A percentile compares a stretch with the other conserved stretches of the same genome.
Conservation (phyloP, 2,113 vertebrate genomes). For the Condylura cristata region DNA sequence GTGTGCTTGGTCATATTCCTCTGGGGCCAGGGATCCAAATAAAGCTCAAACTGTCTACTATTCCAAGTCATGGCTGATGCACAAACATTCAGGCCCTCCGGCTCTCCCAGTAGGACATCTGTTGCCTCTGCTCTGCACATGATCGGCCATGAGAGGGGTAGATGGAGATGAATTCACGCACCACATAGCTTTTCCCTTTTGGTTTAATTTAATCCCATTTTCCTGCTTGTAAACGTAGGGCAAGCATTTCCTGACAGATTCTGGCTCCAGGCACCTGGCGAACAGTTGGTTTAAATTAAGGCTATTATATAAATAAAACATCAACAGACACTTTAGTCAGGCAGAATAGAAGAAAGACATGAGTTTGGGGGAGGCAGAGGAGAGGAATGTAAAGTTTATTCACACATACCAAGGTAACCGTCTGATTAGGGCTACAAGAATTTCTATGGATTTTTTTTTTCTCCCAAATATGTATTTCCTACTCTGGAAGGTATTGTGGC, state of each 20-base stretch:
- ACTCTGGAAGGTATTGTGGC: background rate
- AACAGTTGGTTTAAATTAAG: conserved; percentile 37
- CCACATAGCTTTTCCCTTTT: background rate
- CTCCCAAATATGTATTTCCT: background rate
- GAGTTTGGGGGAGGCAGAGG: background rate
- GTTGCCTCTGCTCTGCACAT: background rate
- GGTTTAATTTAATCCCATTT: conserved; percentile 25
- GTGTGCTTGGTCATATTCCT: background rate
- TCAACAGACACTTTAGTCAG: background rate
- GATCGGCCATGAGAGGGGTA: background rate
- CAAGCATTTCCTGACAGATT: conserved; percentile 36
- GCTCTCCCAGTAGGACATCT: background rate
- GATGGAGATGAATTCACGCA: background rate
- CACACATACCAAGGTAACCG: background rate
- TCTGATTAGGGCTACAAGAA: background rate
- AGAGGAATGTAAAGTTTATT: background rate
- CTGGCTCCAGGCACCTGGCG: conserved; percentile 4
- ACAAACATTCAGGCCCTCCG: background rate
- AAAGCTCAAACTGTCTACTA: background rate
- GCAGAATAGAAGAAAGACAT: background rate
- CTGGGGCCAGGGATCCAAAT: background rate
- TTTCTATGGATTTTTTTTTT: background rate
- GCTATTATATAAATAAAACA: conserved; percentile 37
- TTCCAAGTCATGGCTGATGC: background rate
- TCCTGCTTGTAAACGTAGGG: conserved; percentile 8